phyloP scores from a whole-genome alignment of 2,113 vertebrate species.

The Mesoclemmys tuberculata region DNA sequence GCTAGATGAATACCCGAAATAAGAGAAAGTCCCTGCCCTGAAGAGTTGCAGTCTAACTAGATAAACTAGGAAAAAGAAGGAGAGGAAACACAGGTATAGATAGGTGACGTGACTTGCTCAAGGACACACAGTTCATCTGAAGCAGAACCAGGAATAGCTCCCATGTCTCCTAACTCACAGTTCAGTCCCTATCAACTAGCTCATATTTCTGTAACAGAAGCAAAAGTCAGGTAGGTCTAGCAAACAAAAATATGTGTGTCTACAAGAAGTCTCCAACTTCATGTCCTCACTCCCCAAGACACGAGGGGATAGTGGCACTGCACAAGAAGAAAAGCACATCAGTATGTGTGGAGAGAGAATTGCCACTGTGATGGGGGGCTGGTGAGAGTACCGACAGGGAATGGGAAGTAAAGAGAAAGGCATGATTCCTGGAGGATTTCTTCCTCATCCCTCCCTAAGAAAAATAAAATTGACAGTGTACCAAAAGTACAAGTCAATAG shows the following conservation, averaged over 20 bases:
- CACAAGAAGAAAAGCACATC: not conserved
- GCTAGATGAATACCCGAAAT: not conserved
- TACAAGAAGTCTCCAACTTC: not conserved
- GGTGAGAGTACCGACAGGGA: not conserved
- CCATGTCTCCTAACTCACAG: not conserved
- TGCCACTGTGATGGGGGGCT: not conserved
- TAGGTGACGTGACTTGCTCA: not conserved
- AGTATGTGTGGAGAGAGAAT: not conserved
- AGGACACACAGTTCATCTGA: not conserved
- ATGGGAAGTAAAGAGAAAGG: not conserved
- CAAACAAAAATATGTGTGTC: not conserved
- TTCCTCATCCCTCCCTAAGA: not conserved
- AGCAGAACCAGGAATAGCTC: not conserved
- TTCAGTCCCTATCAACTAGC: not conserved
- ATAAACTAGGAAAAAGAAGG: not conserved
- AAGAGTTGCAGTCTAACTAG: not conserved
- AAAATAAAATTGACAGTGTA: not conserved
- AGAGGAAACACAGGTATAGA: not conserved
- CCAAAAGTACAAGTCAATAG: not conserved
- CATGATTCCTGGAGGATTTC: not conserved
- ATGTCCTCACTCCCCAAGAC: not conserved
- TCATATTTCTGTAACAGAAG: not conserved
- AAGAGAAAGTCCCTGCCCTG: not conserved
- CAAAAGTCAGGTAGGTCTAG: not conserved
- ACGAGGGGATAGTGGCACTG: not conserved